Conservation (phyloP, 2,113 vertebrate genomes). For the Lampris megalopsis region DNA sequence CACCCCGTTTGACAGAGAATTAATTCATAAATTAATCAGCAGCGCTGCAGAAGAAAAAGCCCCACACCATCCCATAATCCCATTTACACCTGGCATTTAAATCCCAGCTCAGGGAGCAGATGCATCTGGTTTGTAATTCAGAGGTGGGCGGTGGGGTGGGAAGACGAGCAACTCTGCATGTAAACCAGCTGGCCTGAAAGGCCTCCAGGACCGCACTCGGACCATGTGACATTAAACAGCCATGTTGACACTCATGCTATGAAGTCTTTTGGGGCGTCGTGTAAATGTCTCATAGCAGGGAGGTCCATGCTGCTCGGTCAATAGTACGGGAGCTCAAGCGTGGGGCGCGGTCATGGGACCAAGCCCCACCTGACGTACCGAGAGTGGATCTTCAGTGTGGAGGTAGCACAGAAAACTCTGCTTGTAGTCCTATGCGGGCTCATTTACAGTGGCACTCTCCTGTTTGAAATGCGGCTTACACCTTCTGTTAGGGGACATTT, state of each 20-base stretch:
- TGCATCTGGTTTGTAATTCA: conserved; percentile 13
- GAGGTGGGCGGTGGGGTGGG: neutral
- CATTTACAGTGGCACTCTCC: too few species aligned
- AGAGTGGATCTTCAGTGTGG: too few species aligned
- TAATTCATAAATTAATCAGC: conserved; percentile 63
- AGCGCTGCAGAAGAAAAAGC: conserved; percentile 55
- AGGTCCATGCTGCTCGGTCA: neutral
- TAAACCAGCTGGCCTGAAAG: neutral
- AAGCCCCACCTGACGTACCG: too few species aligned
- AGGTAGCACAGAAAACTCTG: too few species aligned
- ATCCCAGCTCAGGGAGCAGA: conserved; percentile 24
- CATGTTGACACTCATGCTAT: neutral
- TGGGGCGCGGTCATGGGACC: neutral
- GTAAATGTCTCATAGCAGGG: neutral
- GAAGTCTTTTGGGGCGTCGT: neutral
- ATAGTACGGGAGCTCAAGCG: neutral
- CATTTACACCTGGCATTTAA: conserved; percentile 60
- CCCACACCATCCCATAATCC: conserved; percentile 60
- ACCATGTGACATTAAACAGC: neutral
- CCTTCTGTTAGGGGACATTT: too few species aligned
- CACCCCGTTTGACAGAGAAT: conserved; percentile 70
- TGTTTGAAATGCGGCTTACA: too few species aligned
- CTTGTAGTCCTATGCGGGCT: too few species aligned
- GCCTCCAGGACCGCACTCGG: neutral
- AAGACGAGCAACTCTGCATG: conserved; percentile 2